Base-by-base conservation (phyloP, 2,888 invertebrate genomes). In the Melinopterus prodromus region DNA sequence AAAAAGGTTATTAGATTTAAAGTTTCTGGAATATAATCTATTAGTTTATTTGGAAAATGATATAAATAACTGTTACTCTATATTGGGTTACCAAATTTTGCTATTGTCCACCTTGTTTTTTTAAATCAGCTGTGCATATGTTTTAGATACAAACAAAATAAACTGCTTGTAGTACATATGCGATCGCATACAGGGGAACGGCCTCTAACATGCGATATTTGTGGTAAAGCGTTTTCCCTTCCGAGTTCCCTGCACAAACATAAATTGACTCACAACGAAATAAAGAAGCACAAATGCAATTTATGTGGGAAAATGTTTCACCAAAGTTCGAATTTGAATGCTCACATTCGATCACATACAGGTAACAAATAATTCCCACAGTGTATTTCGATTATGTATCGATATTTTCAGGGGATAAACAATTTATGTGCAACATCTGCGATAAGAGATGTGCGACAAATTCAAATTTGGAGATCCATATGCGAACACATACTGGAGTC, bases 241-340 rank as follows among this genome's bases (percentile, higher is more conserved):
- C 86, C 88, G 0, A 88, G 89, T 82, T 88, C 88, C 9, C 83
- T 89, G 36, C 87, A 88, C 70, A 89, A 88, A 84, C 89, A 89
- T 80, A 84, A 85, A 82, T 84, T 86, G 71, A 84, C 88, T 14
- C 89, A 89, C 80, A 86, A 80, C 71, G 82, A 83, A 6, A 86
- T 87, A 71, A 88, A 87, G 76, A 87, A 87, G 79, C 87, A 86
- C 79, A 86, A 84, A 77, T 89, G 89, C 82, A 84, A 83, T 72
- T 84, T 89, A 78, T 89, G 89, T 78, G 86, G 86, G 7, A 88
- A 87, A 80, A 86, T 86, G 70, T 89, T 89, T 78, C 87, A 85
- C 80, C 88, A 89, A 80, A 85, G 87, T 35, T 88, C 88, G 4
- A 88, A 89, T 83, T 84, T 88, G 7, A 87, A 86, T 71, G 84